A percentile compares a stretch with the other conserved stretches of the same genome.
These are phyloP conservation scores for Enteromius fasciolatus DNA, from an alignment of 2,797 vertebrate genomes.

Conservation along the genomic window DNA sequence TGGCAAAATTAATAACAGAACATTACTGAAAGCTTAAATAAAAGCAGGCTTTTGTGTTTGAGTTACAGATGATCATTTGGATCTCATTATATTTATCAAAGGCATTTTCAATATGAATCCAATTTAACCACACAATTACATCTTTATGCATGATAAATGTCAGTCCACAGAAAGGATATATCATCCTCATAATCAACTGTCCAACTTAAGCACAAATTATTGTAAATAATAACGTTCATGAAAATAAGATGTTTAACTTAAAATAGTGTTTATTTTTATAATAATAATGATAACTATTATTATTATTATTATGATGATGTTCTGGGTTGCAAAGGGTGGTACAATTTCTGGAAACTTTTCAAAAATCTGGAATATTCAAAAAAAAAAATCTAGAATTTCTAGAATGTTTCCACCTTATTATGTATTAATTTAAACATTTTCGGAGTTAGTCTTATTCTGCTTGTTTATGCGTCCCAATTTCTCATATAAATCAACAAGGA, in stretches of 20 bases:
- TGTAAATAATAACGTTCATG: not conserved
- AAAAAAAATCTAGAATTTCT: not conserved
- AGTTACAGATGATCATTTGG: not conserved
- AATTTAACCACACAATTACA: not conserved
- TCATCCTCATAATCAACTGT: not conserved
- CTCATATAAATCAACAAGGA: not conserved
- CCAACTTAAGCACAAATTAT: not conserved
- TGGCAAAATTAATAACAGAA: not conserved
- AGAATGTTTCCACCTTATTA: not conserved
- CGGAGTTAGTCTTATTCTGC: not conserved
- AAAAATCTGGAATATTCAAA: not conserved
- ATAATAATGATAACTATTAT: not conserved
- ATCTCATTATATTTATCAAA: not conserved
- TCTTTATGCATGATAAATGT: not conserved
- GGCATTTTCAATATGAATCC: not conserved
- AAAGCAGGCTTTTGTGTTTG: not conserved
- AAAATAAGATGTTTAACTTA: not conserved
- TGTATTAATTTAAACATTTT: not conserved
- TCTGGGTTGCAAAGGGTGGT: not conserved
- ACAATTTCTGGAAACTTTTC: not conserved
- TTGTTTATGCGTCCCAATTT: conserved; percentile 2
- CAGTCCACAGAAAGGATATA: not conserved
- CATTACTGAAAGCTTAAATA: not conserved
- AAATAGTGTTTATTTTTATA: not conserved
- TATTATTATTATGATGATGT: not conserved